Evolutionary conservation across 2,797 vertebrate genomes (phyloP).

Genomic region (Malurus leucopterus): DNA sequence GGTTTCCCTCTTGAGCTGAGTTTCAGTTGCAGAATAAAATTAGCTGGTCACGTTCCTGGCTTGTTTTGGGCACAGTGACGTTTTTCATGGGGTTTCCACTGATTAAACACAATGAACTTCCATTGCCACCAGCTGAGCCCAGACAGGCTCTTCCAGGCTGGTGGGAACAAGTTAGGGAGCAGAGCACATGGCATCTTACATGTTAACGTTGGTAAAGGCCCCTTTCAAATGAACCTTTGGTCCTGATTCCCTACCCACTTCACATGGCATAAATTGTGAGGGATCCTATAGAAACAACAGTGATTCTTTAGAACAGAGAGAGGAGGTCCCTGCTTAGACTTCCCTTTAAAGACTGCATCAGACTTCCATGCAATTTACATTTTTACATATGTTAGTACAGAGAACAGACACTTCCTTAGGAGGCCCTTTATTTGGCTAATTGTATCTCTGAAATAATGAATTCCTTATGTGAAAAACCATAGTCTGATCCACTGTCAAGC

Average conservation of each 20-base stretch:
- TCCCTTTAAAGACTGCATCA: neutral
- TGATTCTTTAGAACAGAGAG: neutral
- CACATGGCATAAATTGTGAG: neutral
- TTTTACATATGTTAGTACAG: neutral
- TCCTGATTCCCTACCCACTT: neutral
- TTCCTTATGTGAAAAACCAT: neutral
- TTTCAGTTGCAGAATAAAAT: neutral
- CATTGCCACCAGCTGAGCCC: neutral
- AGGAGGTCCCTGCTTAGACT: neutral
- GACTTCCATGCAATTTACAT: neutral
- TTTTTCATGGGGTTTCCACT: neutral
- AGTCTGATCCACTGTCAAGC: neutral
- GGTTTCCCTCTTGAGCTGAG: neutral
- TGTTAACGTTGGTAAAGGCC: neutral
- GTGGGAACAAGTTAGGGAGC: neutral
- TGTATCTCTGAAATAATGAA: neutral
- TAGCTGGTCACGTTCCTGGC: neutral
- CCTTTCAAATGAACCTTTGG: neutral
- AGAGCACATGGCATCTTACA: neutral
- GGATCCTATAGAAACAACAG: neutral
- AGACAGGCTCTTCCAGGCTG: neutral
- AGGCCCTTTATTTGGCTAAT: neutral
- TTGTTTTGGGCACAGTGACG: neutral
- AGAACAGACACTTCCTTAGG: neutral
- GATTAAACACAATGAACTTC: neutral